Conservation (phyloP, 2,113 vertebrate genomes). For the Dryoscopus gambensis region DNA sequence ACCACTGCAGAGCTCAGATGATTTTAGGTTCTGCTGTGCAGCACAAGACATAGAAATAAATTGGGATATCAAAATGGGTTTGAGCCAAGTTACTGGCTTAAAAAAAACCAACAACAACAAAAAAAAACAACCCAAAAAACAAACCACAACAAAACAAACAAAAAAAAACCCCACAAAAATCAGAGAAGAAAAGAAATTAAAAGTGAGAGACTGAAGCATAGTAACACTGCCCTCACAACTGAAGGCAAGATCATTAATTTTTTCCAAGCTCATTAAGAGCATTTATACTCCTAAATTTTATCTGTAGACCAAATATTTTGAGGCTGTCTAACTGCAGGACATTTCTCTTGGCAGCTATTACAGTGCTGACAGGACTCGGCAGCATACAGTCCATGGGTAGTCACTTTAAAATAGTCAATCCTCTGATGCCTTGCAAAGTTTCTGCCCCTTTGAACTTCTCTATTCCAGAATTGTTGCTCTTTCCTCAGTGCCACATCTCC, state of each 20-base stretch:
- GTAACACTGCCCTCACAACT: not conserved
- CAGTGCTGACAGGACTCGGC: not conserved
- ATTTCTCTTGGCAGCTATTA: not conserved
- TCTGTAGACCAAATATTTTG: not conserved
- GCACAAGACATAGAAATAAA: not conserved
- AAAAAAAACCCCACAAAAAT: no score
- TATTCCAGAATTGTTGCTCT: not conserved
- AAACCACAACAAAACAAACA: no score
- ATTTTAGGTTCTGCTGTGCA: not conserved
- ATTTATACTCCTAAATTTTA: not conserved
- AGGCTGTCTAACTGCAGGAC: not conserved
- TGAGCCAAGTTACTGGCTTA: not conserved
- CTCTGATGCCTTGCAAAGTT: not conserved
- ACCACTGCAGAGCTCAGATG: not conserved
- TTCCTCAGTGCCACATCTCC: not conserved
- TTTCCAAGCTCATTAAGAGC: not conserved
- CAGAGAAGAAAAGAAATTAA: not conserved
- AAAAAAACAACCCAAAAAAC: no score
- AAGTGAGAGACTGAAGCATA: not conserved
- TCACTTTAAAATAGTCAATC: not conserved
- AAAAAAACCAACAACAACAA: no score
- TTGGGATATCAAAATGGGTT: not conserved
- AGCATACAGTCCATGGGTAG: not conserved
- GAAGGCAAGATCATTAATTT: not conserved
- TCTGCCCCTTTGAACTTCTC: not conserved